phyloP scores from a whole-genome alignment of 2,797 vertebrate species.

The Enteromius thamalakanensis region DNA sequence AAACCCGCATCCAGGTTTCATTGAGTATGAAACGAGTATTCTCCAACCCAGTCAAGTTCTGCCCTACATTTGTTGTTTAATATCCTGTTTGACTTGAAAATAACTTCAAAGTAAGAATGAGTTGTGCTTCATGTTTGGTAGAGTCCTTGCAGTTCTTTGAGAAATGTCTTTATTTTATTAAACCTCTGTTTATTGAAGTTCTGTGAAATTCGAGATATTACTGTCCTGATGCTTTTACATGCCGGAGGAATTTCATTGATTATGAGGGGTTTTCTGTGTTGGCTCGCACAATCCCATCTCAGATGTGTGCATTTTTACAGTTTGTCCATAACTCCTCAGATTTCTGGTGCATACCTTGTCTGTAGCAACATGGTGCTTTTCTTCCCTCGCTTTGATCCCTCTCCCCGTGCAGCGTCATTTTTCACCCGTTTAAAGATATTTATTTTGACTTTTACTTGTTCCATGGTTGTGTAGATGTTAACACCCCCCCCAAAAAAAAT shows the following conservation, averaged over 20 bases:
- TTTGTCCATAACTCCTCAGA: background rate
- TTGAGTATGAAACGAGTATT: background rate
- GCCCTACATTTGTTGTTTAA: background rate
- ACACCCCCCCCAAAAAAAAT: conserved; percentile 45
- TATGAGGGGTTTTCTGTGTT: background rate
- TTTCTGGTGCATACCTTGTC: conserved; percentile 1
- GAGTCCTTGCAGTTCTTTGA: background rate
- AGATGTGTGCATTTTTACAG: conserved; percentile 5
- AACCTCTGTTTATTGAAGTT: background rate
- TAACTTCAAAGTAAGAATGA: background rate
- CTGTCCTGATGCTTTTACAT: conserved; percentile 8
- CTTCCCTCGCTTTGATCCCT: background rate
- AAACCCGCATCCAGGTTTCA: background rate
- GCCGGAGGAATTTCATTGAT: background rate
- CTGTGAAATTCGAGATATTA: background rate
- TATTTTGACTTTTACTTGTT: conserved; percentile 48
- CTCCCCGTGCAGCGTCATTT: background rate
- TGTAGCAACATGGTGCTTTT: conserved; percentile 56
- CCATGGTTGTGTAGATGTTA: conserved; percentile 44
- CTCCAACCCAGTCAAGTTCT: background rate
- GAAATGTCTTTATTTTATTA: background rate
- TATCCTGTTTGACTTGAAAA: background rate
- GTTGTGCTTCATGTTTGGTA: background rate
- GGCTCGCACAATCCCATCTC: conserved; percentile 8
- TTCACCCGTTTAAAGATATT: background rate